Base-by-base conservation (phyloP, 2,113 vertebrate genomes). In the Pimephales promelas region DNA sequence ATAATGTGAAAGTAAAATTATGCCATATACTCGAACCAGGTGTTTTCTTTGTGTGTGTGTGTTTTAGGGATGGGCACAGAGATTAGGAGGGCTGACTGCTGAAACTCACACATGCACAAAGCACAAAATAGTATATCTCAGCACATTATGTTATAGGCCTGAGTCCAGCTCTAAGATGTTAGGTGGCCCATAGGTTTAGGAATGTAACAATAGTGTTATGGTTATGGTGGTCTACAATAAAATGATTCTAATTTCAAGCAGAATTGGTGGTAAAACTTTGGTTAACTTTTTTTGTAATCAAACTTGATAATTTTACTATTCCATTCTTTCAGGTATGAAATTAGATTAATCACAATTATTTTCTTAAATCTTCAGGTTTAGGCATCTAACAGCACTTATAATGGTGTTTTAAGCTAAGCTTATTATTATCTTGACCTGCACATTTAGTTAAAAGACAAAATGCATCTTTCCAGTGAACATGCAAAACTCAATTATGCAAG, bases 1-100 rank as follows among this genome's bases (percentile, higher is more conserved):
- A 93, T 91, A 94, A 95, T 94, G 94, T 95, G 94, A 95, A 93
- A 94, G 92, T 95, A 95, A 95, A 95, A 91, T 88, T 93, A 94
- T 94, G 93, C 91, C 92, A 92, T 94, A 93, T 95, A 94, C 91
- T 91, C 61, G 14, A 92, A 10, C 49, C 72, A 34, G 43, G 57
- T 36, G 80, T 82, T 79, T 66, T 64, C 40, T 16, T 52, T 34
- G 18, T 5, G 26, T 49, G 26, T 68, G 68, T 68, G 64, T 71
- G 66, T 74, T 52, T 78, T 18, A 36, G 54, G 16, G 26, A 31
- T 10, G 24, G 40, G 2, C 20, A 36, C 6, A 49, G 49, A 56
- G 31, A 59, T 64, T 26, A 36, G 28, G 31, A 13, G 11, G 10
- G 20, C n/a, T 49, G 56, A 40, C 43, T 36, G 61, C 2, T 56